phyloP scores from a whole-genome alignment of 2,113 vertebrate species.

The Potamarius usumacintae region DNA sequence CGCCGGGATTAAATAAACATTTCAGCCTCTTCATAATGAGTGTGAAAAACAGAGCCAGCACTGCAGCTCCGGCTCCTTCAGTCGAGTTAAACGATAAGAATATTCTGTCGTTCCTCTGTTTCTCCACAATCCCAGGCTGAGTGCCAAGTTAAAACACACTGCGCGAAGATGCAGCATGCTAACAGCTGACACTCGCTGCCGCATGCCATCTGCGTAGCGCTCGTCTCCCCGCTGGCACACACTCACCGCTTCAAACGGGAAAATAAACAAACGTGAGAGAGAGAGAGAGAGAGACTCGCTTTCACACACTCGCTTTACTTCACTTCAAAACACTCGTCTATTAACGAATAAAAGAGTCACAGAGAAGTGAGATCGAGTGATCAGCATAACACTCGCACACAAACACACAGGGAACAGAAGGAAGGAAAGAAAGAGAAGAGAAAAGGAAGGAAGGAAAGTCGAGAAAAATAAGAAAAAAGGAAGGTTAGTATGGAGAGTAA shows the following conservation, averaged over 20 bases:
- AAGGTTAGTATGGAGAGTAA: background rate
- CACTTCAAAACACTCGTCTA: constrained; percentile 44
- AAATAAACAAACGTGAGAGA: constrained; percentile 44
- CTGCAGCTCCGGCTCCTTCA: constrained; percentile 24
- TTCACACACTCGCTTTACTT: constrained; percentile 33
- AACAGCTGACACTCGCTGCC: constrained; percentile 47
- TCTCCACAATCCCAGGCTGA: constrained; percentile 48
- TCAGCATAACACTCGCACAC: background rate
- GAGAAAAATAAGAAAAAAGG: background rate
- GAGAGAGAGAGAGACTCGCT: constrained; percentile 31
- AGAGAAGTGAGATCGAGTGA: background rate
- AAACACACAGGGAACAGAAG: background rate
- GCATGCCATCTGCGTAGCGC: constrained; percentile 50
- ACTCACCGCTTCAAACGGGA: constrained; percentile 28
- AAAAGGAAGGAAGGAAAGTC: background rate
- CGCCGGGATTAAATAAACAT: constrained; percentile 5
- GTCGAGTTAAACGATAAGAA: constrained; percentile 45
- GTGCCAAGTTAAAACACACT: constrained; percentile 53
- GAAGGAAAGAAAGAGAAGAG: background rate
- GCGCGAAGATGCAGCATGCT: constrained; percentile 49
- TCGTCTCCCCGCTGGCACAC: constrained; percentile 46
- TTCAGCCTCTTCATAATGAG: constrained; percentile 20
- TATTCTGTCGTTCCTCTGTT: constrained; percentile 43
- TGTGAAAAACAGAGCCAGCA: constrained; percentile 6
- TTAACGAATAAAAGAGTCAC: constrained; percentile 21